Evolutionary conservation across 2,797 vertebrate genomes (phyloP).

Genomic region (Poecilia picta): DNA sequence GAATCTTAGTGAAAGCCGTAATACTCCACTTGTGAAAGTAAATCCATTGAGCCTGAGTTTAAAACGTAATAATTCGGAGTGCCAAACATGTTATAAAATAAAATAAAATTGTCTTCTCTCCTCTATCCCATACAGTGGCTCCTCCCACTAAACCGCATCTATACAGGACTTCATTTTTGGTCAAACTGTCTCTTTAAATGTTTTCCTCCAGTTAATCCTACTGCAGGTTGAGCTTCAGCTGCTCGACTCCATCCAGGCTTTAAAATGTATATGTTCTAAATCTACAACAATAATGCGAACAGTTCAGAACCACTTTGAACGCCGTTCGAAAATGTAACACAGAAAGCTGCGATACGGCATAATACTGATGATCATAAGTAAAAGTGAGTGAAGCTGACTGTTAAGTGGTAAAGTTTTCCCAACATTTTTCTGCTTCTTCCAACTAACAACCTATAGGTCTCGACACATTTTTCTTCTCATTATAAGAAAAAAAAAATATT

Average conservation of each 20-base stretch:
- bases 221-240: background rate
- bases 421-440: constrained; percentile 17
- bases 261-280: background rate
- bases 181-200: background rate
- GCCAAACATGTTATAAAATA: too few species aligned
- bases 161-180: background rate
- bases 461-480: background rate
- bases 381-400: background rate
- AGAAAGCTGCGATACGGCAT: background rate
- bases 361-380: constrained; percentile 22
- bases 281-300: background rate
- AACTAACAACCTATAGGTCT: constrained; percentile 17
- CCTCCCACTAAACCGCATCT: background rate
- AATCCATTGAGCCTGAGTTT: background rate
- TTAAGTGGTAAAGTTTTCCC: constrained; percentile 8
- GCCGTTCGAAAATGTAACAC: background rate
- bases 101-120: too few species aligned
- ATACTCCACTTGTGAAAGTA: background rate
- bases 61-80: background rate
- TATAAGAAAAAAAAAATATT: constrained; percentile 9
- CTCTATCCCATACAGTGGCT: too few species aligned
- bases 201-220: background rate
- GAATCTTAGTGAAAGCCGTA: background rate
- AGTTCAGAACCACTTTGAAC: background rate
- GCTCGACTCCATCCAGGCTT: background rate